phyloP scores from a whole-genome alignment of 2,797 vertebrate species.

The Microhierax caerulescens region DNA sequence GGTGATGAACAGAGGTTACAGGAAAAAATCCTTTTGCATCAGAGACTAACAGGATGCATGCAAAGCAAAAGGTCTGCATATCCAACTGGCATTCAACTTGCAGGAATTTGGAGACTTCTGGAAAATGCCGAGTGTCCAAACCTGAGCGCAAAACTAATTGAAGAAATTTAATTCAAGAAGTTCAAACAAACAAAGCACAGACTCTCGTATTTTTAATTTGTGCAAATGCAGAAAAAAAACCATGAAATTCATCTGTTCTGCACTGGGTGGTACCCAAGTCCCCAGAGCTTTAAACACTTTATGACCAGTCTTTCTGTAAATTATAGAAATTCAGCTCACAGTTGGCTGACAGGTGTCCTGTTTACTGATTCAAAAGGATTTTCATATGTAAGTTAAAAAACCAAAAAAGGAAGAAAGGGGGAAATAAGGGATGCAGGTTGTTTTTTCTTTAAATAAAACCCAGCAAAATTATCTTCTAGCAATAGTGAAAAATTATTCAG shows the following conservation, averaged over 20 bases:
- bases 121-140: constrained; percentile 5
- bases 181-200: constrained; percentile 37
- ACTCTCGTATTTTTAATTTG: constrained; percentile 64
- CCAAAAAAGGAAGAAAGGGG: background rate
- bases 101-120: background rate
- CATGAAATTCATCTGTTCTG: constrained; percentile 74
- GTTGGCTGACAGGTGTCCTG: constrained; percentile 60
- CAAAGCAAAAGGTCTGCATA: background rate
- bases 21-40: background rate
- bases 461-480: background rate
- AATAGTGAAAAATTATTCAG: background rate
- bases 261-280: constrained; percentile 58
- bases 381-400: background rate
- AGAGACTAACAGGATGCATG: background rate
- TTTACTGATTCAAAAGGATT: constrained; percentile 5
- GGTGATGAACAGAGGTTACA: background rate
- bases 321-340: constrained; percentile 42
- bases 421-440: background rate
- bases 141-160: constrained; percentile 19
- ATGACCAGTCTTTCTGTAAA: constrained; percentile 42
- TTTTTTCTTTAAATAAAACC: background rate
- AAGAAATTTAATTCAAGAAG: constrained; percentile 33
- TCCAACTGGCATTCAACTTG: background rate
- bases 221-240: constrained; percentile 68
- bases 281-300: constrained; percentile 49